Base-by-base conservation (phyloP, 2,113 vertebrate genomes). In the Labrus mixtus region DNA sequence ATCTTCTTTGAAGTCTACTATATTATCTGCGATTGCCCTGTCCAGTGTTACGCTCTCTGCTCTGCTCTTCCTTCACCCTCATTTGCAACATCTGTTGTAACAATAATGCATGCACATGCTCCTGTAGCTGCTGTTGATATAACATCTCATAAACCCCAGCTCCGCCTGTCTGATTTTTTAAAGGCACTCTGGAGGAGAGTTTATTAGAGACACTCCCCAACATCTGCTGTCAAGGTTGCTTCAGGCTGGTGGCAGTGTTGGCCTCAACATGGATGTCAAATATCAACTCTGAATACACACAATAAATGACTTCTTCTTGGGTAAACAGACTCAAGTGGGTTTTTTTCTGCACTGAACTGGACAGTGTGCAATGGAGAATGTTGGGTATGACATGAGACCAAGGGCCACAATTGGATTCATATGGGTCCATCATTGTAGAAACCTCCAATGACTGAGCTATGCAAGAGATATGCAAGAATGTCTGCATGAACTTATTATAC, bases 101-200 rank as follows among this genome's bases (percentile, higher is more conserved):
- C 60, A 43, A 20, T 79, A 72, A 77, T 51, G 55, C 45, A 82
- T 71, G 69, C 50, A 22, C 36, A 61, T 37, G 55, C 51, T 46
- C 19, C 50, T 73, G 58, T n/a, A 73, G 62, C 59, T 72, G 41
- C 70, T 77, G 43, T 15, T 56, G n/a, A 12, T 55, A 10, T 16
- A 57, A 46, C 59, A 46, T 17, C 54, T 13, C 8, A 4, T 11
- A 20, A 8, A 45, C 55, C 20, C 33, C 8, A 11, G 39, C 57
- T 75, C 37, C 19, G 71, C 20, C 62, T 66, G 48, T 8, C 19
- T 33, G 41, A 70, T 63, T 63, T 63, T 15, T 41, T 51, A 51
- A 53, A 68, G 16, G 55, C 25, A 17, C 53, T 64, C 11, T 50
- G 29, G 37, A 68, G 37, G 36, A 39, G 56, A 37, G 61, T 50